Evolutionary conservation across 1,140 invertebrate species (phyloP).

Genomic region (Calephelis nemesis): DNA sequence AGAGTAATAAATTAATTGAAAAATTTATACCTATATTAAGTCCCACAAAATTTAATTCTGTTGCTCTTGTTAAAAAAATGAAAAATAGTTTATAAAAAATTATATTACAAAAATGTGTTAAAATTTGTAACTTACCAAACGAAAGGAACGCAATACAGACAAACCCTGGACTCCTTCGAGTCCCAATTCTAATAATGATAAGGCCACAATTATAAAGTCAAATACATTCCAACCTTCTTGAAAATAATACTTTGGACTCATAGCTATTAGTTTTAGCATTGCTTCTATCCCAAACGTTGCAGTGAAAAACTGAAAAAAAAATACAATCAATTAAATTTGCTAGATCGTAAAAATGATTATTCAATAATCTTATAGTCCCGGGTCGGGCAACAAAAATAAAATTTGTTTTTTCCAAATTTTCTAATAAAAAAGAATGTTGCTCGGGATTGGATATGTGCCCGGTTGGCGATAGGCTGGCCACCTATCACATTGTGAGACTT

Average conservation of each 20-base stretch:
- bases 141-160: constrained; percentile 97
- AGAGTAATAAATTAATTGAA: background rate
- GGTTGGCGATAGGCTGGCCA: no score
- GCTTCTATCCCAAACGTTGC: constrained; percentile 98
- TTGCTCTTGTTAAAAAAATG: background rate
- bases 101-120: constrained; percentile 22
- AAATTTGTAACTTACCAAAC: constrained; percentile 89
- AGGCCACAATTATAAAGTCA: constrained; percentile 98
- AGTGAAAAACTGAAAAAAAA: constrained; percentile 92
- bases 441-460: no score
- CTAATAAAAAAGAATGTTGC: no score
- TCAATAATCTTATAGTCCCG: no score
- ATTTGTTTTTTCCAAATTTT: no score
- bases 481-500: no score
- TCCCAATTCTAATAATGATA: constrained; percentile 95
- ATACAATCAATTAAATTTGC: background rate
- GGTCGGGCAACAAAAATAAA: no score
- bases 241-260: constrained; percentile 98
- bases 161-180: constrained; percentile 96
- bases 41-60: background rate
- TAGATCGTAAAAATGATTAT: no score
- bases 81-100: constrained; percentile 19
- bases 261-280: constrained; percentile 96
- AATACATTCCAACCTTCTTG: constrained; percentile 99
- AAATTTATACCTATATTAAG: constrained; percentile 5